These are phyloP conservation scores for Proisotoma minuta DNA, from an alignment of 2,888 invertebrate genomes.

Conservation along the genomic window DNA sequence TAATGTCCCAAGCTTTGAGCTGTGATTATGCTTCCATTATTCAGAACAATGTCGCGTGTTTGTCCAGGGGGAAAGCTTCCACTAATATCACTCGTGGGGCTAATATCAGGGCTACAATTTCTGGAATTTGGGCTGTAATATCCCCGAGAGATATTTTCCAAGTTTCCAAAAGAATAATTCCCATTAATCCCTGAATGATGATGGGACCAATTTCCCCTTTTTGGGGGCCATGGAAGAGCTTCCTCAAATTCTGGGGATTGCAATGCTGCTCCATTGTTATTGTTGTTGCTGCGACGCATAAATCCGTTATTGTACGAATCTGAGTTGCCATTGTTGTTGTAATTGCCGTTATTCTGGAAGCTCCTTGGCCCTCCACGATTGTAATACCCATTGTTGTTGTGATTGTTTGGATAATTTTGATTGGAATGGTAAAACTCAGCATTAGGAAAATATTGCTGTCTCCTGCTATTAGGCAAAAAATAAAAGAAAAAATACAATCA, in stretches of 20 bases:
- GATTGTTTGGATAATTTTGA: slow-evolving; percentile 29
- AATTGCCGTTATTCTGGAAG: slow-evolving; percentile 8
- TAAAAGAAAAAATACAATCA: slow-evolving; percentile 18
- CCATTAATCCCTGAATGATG: slow-evolving; percentile 17
- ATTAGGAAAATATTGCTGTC: slow-evolving; percentile 23
- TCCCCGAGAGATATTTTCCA: slow-evolving; percentile 15
- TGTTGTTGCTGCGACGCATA: neutral
- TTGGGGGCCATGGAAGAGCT: slow-evolving; percentile 15
- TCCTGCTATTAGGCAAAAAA: slow-evolving; percentile 8
- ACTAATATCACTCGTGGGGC: neutral
- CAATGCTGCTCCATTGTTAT: neutral
- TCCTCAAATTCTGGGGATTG: slow-evolving; percentile 12
- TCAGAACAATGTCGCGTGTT: neutral
- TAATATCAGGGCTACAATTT: slow-evolving; percentile 7
- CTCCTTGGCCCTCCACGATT: slow-evolving; percentile 11
- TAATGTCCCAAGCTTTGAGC: slow-evolving; percentile 1
- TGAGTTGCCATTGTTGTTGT: neutral
- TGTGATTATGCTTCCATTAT: slow-evolving; percentile 4
- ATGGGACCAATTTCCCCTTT: slow-evolving; percentile 16
- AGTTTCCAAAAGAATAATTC: slow-evolving; percentile 16
- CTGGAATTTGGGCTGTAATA: neutral
- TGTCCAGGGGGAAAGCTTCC: neutral
- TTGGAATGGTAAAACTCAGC: slow-evolving; percentile 28
- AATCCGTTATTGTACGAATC: neutral
- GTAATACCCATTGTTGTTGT: slow-evolving; percentile 28